Base-by-base conservation (phyloP, 2,888 invertebrate genomes). In the Drosophila meridiana region DNA sequence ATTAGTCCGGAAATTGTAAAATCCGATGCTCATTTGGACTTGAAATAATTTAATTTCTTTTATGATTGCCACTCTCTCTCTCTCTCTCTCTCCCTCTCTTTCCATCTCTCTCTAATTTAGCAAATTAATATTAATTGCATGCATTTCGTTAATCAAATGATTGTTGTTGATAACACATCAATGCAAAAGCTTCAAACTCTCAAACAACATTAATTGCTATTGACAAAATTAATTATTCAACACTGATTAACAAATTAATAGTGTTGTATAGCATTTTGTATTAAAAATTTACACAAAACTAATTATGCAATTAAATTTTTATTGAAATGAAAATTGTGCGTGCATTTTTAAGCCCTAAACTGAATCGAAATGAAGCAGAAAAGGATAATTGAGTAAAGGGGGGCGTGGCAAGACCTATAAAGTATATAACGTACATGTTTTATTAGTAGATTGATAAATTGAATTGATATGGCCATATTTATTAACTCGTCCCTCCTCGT, bases 51-150 rank as follows among this genome's bases (percentile, higher is more conserved):
- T 72, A 32, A 83, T 83, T 81, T 53, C 56, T 50, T 70, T 77
- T 73, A 73, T 79, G 67, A 52, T 76, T 57, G 47, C 3, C 30
- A 13, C 9, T 9, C 48, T 32, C 32, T 13, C 45, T 28, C 26
- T 13, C 28, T 7, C 47, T 4, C 28, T 2, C 30, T 8, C 47
- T 8, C 7, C 30, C 47, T 11, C 50, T 20, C 11, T 52, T n/a
- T 11, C 26, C 0, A 4, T 26, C 50, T n/a, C 8, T 32, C n/a
- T 30, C 26, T 68, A 69, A 83, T 81, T 83, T 77, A 81, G 70
- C 82, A 86, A 87, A 87, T 83, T 72, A 70, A 82, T 80, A 75
- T 80, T 73, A 75, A 82, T 83, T 74, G 73, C 80, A 45, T 47
- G 53, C 66, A 55, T 61, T 73, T 34, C 30, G 57, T 73, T 69